A percentile compares a stretch with the other conserved stretches of the same genome.
These are phyloP conservation scores for Dromococcyx pavoninus DNA, from an alignment of 2,797 vertebrate species.

Conservation along the genomic window DNA sequence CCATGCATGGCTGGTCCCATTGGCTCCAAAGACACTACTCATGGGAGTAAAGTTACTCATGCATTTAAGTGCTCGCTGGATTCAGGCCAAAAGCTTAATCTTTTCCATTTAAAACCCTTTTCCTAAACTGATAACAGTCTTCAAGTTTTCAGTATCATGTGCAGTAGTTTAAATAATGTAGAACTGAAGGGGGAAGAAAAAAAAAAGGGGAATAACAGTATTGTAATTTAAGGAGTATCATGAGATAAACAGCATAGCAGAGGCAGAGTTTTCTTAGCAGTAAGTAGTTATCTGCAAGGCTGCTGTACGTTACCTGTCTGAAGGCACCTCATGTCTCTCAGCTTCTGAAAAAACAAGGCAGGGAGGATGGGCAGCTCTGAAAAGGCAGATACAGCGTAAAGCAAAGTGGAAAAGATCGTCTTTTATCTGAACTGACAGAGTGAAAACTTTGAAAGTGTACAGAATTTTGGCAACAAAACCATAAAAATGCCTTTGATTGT, in stretches of 20 bases:
- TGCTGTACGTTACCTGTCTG: not conserved
- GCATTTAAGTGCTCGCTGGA: conserved; percentile 67
- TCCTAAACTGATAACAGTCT: conserved; percentile 63
- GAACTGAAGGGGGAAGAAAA: not conserved
- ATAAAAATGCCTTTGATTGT: not conserved
- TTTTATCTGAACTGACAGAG: not conserved
- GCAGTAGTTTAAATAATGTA: conserved; percentile 63
- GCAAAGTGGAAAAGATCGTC: not conserved
- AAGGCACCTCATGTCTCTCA: not conserved
- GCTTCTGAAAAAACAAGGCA: not conserved
- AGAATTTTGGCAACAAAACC: not conserved
- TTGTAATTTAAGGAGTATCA: conserved; percentile 59
- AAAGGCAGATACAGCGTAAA: not conserved
- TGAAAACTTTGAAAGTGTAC: not conserved
- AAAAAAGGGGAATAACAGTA: conserved; percentile 30
- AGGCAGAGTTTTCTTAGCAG: conserved; percentile 13
- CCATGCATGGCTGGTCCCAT: conserved; percentile 29
- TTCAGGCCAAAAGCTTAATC: conserved; percentile 61
- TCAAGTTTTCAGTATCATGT: conserved; percentile 61
- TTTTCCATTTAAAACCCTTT: conserved; percentile 66
- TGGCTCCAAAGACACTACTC: conserved; percentile 58
- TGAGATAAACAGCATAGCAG: conserved; percentile 57
- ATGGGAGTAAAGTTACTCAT: conserved; percentile 68
- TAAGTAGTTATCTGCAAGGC: conserved; percentile 33
- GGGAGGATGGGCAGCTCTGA: not conserved